A percentile compares a stretch with the other conserved stretches of the same genome.
These are phyloP conservation scores for Henricia sp. DNA, from an alignment of 53 echinoderm and acorn worm species.

Conservation along the genomic window DNA sequence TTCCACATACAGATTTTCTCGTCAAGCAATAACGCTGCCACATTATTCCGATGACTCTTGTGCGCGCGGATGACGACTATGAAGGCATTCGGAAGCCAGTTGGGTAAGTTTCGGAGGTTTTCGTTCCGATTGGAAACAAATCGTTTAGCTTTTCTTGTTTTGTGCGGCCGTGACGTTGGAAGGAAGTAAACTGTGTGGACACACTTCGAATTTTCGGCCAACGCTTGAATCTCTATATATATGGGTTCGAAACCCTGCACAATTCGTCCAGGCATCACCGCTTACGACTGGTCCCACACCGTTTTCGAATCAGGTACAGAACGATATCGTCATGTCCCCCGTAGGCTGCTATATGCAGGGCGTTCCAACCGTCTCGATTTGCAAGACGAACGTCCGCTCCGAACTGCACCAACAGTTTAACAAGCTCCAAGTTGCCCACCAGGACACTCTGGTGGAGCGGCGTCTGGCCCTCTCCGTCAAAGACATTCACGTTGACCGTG, in stretches of 20 bases:
- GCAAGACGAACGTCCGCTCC: slow-evolving; percentile 85
- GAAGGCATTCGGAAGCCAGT: no score
- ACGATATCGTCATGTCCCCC: slow-evolving; percentile 83
- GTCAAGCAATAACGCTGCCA: no score
- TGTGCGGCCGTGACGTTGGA: no score
- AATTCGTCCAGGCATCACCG: background rate
- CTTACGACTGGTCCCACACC: slow-evolving; percentile 26
- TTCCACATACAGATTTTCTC: no score
- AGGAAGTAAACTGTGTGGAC: no score
- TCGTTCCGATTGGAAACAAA: no score
- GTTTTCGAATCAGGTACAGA: slow-evolving; percentile 69
- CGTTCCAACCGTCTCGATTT: slow-evolving; percentile 89
- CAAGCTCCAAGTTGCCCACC: slow-evolving; percentile 81
- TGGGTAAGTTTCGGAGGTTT: no score
- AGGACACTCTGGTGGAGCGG: slow-evolving; percentile 81
- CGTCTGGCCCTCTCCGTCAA: slow-evolving; percentile 86
- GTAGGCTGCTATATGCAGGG: slow-evolving; percentile 85
- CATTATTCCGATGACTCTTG: no score
- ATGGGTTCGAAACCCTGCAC: background rate
- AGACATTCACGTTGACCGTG: slow-evolving; percentile 80
- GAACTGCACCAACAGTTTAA: slow-evolving; percentile 81
- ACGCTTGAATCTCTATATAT: no score
- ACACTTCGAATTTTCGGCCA: no score
- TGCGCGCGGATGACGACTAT: no score
- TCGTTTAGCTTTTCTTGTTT: no score